Evolutionary conservation across 1,140 invertebrate genomes (phyloP).

Genomic region (Harpegnathos saltator): DNA sequence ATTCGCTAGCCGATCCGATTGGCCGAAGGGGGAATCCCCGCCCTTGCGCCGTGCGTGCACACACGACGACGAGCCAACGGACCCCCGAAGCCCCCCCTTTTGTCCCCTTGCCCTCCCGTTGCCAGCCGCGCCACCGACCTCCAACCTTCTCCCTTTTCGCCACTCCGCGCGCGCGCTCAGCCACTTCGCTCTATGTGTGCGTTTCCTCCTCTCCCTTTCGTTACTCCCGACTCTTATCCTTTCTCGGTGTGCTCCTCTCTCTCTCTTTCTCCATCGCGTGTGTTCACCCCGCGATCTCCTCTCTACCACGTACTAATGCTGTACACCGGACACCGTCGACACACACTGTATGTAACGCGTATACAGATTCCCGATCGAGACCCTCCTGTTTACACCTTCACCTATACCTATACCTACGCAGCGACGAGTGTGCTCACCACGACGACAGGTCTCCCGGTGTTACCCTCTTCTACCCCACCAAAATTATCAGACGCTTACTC

Average conservation of each 20-base stretch:
- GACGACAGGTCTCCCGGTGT: background rate
- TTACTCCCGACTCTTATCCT: conserved; percentile 2
- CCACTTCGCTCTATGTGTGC: background rate
- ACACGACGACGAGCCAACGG: conserved; percentile 57
- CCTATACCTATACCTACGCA: background rate
- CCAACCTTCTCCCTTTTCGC: background rate
- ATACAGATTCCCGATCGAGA: conserved; percentile 4
- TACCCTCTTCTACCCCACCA: background rate
- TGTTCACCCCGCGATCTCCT: background rate
- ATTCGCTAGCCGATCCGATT: conserved; percentile 80
- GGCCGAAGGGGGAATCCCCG: conserved; percentile 82
- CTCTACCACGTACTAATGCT: background rate
- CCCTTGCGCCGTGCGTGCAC: conserved; percentile 74
- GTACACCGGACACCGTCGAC: background rate
- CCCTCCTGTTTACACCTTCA: conserved; percentile 37
- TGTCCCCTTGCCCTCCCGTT: conserved; percentile 5
- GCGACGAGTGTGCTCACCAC: background rate
- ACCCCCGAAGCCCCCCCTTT: conserved; percentile 42
- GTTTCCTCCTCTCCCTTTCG: conserved; percentile 29
- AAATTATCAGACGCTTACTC: conserved; percentile 25
- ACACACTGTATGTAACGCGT: conserved; percentile 9
- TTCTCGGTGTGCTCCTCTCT: background rate
- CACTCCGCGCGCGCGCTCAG: background rate
- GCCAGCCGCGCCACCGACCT: background rate
- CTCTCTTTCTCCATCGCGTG: background rate